Conservation (phyloP, 2,113 vertebrate genomes). For the Varanus salvator region DNA sequence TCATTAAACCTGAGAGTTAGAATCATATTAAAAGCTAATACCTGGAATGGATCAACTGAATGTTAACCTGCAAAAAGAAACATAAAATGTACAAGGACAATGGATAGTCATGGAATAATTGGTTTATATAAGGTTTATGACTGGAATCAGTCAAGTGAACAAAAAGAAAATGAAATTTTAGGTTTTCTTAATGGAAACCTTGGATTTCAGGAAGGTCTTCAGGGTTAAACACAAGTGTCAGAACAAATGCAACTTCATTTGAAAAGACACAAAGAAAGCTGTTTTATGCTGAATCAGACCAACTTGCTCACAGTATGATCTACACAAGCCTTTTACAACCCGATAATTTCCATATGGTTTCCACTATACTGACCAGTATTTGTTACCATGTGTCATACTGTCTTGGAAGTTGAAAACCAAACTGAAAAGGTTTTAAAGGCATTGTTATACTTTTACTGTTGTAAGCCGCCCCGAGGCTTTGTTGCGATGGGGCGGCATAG, state of each 20-base stretch:
- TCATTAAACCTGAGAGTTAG: neutral
- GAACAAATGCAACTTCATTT: neutral
- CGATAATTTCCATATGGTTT: too few relatives aligned
- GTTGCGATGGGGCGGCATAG: too few relatives aligned
- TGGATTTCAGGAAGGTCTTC: neutral
- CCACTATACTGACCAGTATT: too few relatives aligned
- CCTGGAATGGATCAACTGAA: neutral
- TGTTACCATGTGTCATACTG: too few relatives aligned
- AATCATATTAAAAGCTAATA: neutral
- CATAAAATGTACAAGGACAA: neutral
- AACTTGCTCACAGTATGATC: too few relatives aligned
- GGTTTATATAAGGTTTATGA: neutral
- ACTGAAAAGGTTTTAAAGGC: too few relatives aligned
- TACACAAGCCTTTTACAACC: neutral
- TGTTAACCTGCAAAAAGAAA: neutral
- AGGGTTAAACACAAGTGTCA: neutral
- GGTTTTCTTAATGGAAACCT: neutral
- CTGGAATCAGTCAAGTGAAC: neutral
- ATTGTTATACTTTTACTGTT: too few relatives aligned
- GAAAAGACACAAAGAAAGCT: neutral
- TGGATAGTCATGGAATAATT: neutral
- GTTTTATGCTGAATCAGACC: neutral
- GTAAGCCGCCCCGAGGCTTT: too few relatives aligned
- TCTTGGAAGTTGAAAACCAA: too few relatives aligned
- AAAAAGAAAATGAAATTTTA: neutral